Percentiles rank a stretch among this genome's conserved stretches.
phyloP scores from a whole-genome alignment of 2,797 vertebrate genomes.

The Melanotaenia boesemani region DNA sequence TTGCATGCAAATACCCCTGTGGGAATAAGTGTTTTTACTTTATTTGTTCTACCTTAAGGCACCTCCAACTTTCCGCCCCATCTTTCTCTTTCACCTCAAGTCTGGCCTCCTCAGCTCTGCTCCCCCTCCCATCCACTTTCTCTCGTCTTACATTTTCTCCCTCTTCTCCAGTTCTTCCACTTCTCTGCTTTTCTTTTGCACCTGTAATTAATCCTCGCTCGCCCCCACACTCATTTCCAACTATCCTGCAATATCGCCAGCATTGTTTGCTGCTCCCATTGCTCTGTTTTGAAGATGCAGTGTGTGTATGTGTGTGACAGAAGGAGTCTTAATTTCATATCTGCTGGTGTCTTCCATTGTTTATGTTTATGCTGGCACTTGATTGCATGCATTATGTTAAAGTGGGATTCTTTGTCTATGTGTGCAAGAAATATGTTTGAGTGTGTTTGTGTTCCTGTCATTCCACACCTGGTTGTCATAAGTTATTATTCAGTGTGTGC shows the following conservation, averaged over 20 bases:
- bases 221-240: slow-evolving; percentile 46
- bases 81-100: neutral
- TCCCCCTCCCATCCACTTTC: neutral
- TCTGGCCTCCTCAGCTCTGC: neutral
- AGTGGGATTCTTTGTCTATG: slow-evolving; percentile 17
- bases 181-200: slow-evolving; percentile 37
- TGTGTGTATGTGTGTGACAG: neutral
- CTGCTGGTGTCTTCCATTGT: slow-evolving; percentile 55
- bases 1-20: neutral
- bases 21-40: neutral
- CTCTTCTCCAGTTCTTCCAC: slow-evolving; percentile 21
- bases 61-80: neutral
- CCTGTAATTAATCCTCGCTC: slow-evolving; percentile 64
- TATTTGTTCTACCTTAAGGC: neutral
- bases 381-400: slow-evolving; percentile 41
- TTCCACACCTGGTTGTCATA: slow-evolving; percentile 67
- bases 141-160: neutral
- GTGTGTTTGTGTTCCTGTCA: slow-evolving; percentile 38
- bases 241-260: slow-evolving; percentile 42
- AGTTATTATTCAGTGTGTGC: slow-evolving; percentile 47
- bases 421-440: slow-evolving; percentile 11
- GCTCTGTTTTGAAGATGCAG: slow-evolving; percentile 4
- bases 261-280: slow-evolving; percentile 51
- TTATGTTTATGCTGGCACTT: slow-evolving; percentile 56
- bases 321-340: slow-evolving; percentile 46